Conservation (phyloP, 2,113 vertebrate genomes). For the human (Homo sapiens) region DNA sequence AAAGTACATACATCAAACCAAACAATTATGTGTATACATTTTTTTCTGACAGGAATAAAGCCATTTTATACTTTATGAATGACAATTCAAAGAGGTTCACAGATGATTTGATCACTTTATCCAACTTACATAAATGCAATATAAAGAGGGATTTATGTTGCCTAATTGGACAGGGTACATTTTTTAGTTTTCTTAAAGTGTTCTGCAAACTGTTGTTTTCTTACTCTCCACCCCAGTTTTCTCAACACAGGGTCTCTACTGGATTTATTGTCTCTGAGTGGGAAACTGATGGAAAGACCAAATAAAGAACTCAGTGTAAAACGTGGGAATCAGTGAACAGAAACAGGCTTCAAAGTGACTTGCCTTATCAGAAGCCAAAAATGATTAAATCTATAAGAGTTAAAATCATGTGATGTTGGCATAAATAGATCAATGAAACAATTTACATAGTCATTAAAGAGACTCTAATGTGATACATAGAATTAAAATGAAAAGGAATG, state of each 20-base stretch:
- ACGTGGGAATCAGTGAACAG: background rate
- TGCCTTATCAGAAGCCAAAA: slow-evolving; percentile 25
- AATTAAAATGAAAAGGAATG: slow-evolving; percentile 49
- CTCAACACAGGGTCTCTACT: background rate
- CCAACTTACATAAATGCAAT: background rate
- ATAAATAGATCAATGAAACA: slow-evolving; percentile 41
- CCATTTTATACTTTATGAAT: slow-evolving; percentile 25
- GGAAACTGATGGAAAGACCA: background rate
- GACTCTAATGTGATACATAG: slow-evolving; percentile 14
- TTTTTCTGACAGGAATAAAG: background rate
- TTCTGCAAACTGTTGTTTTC: slow-evolving; percentile 21
- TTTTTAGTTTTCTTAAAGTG: background rate
- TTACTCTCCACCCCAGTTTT: background rate
- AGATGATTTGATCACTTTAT: background rate
- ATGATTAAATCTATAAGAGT: slow-evolving; percentile 38
- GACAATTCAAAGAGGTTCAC: background rate
- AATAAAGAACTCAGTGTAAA: slow-evolving; percentile 21
- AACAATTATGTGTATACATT: background rate
- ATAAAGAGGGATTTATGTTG: background rate
- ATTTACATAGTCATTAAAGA: slow-evolving; percentile 45
- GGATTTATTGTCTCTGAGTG: background rate
- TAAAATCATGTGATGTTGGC: slow-evolving; percentile 33
- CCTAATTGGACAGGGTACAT: background rate
- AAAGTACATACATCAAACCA: background rate
- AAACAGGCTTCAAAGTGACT: background rate